phyloP scores from a whole-genome alignment of 1,140 invertebrate genomes.

The Brachionus plicatilis region DNA sequence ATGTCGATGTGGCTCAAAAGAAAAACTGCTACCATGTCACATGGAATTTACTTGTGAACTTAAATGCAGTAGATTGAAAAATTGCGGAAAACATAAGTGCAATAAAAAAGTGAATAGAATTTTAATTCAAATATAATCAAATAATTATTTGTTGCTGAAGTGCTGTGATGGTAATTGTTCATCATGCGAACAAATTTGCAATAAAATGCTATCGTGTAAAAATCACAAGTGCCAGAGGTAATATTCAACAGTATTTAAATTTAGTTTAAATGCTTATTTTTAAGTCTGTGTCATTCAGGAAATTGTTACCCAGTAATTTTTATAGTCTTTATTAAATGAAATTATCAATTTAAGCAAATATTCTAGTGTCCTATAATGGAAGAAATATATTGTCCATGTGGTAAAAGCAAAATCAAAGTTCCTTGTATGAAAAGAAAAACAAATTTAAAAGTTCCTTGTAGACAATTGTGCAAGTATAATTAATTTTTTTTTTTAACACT shows the following conservation, averaged over 20 bases:
- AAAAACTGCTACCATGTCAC: conserved; percentile 77
- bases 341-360: neutral
- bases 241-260: conserved; percentile 63
- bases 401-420: conserved; percentile 69
- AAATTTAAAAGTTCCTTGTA: conserved; percentile 72
- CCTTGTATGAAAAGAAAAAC: conserved; percentile 75
- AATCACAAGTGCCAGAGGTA: conserved; percentile 79
- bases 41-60: conserved; percentile 81
- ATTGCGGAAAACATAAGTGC: conserved; percentile 79
- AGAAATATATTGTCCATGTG: conserved; percentile 74
- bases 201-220: conserved; percentile 71
- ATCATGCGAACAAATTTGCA: conserved; percentile 79
- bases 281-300: conserved; percentile 56
- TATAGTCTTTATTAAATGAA: neutral
- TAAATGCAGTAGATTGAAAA: conserved; percentile 73
- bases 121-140: neutral
- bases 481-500: neutral
- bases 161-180: conserved; percentile 78
- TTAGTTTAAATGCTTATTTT: neutral
- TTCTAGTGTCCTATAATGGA: conserved; percentile 66
- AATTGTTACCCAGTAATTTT: conserved; percentile 70
- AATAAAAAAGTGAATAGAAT: conserved; percentile 67
- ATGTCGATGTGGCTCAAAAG: conserved; percentile 72
- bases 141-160: conserved; percentile 49
- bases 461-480: conserved; percentile 63